Evolutionary conservation across 2,888 invertebrate genomes (phyloP).

Genomic region (Pyrgus malvae): DNA sequence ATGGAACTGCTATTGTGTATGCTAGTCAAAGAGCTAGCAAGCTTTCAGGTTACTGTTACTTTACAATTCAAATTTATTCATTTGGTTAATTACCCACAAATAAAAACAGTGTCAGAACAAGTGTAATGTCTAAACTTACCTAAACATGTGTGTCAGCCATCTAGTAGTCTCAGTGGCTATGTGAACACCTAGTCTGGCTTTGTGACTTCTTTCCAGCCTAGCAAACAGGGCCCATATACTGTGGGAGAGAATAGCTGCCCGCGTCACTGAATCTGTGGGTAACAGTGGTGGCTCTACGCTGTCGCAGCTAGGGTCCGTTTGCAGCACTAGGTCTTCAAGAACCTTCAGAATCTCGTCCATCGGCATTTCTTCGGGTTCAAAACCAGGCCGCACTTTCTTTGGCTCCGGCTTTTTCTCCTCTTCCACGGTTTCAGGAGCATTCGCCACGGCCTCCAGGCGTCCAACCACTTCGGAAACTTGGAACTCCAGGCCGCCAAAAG

Average conservation of each 20-base stretch:
- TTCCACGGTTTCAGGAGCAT: conserved; percentile 63
- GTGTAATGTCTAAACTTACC: conserved; percentile 66
- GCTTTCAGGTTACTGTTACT: neutral
- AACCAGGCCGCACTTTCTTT: conserved; percentile 75
- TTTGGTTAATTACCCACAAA: neutral
- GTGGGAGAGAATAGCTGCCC: conserved; percentile 89
- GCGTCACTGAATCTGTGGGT: conserved; percentile 83
- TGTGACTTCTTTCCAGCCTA: conserved; percentile 89
- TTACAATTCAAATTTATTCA: neutral
- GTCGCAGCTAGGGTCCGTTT: conserved; percentile 83
- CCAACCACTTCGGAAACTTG: conserved; percentile 88
- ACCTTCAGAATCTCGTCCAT: conserved; percentile 84
- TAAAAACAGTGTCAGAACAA: neutral
- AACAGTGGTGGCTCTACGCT: conserved; percentile 83
- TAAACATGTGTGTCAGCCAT: conserved; percentile 94
- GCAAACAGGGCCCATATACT: conserved; percentile 93
- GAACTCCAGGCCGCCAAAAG: conserved; percentile 85
- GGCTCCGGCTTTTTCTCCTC: conserved; percentile 63
- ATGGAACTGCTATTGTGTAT: too few relatives aligned
- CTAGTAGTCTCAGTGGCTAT: conserved; percentile 92
- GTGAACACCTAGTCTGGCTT: conserved; percentile 90
- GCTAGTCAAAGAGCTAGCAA: too few relatives aligned
- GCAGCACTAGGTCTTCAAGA: conserved; percentile 82
- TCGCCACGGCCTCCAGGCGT: conserved; percentile 85
- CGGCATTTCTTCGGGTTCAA: conserved; percentile 78